These are phyloP conservation scores for Cotesia typhae DNA, from an alignment of 1,140 invertebrate species.

Conservation along the genomic window DNA sequence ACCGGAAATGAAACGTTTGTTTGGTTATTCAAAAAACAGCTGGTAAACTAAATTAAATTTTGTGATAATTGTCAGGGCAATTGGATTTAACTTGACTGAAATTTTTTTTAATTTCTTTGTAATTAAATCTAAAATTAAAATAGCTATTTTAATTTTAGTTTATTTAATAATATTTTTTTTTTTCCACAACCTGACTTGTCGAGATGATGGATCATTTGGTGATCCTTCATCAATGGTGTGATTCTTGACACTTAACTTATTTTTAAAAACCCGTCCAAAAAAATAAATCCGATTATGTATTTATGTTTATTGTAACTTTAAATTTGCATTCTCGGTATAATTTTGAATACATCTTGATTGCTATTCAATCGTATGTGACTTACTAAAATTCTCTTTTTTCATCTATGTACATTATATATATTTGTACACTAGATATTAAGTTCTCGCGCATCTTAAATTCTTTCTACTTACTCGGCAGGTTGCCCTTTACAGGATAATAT, in stretches of 20 bases:
- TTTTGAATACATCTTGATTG: conserved; percentile 54
- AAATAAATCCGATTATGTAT: conserved; percentile 5
- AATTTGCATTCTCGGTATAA: conserved; percentile 51
- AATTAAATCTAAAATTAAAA: too few species aligned
- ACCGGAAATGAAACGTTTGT: background rate
- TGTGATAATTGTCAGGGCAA: too few species aligned
- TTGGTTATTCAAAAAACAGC: background rate
- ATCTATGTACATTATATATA: conserved; percentile 20
- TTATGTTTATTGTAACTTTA: conserved; percentile 1
- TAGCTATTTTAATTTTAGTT: too few species aligned
- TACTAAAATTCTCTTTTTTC: conserved; percentile 7
- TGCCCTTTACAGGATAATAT: conserved; percentile 15
- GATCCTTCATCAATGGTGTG: conserved; percentile 41
- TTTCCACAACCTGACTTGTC: too few species aligned
- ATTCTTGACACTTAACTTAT: conserved; percentile 11
- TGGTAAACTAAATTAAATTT: too few species aligned
- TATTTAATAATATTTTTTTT: too few species aligned
- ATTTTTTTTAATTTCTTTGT: too few species aligned
- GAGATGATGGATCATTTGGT: conserved; percentile 52
- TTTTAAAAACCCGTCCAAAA: conserved; percentile 37
- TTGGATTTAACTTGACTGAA: too few species aligned
- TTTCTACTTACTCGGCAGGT: conserved; percentile 15
- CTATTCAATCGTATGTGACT: conserved; percentile 42
- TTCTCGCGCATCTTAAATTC: conserved; percentile 16
- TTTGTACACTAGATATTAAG: conserved; percentile 36